Conservation (phyloP, 2,797 vertebrate species). For the Myoxocephalus aenaeus region DNA sequence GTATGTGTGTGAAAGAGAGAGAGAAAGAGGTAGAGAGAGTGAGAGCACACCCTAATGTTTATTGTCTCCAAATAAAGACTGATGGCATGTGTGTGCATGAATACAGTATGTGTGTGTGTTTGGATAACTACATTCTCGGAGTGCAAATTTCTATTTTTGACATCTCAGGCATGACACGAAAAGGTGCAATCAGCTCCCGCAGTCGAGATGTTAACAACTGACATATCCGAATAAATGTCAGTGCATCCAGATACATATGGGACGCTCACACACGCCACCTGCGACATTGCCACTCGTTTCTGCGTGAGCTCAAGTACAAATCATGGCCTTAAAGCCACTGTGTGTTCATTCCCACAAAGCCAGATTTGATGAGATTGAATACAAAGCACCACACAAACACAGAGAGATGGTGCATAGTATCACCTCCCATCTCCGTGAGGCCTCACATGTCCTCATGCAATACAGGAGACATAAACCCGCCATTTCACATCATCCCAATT, state of each 20-base stretch:
- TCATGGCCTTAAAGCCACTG: conserved; percentile 1
- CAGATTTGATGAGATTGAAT: conserved; percentile 40
- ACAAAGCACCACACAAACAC: conserved; percentile 3
- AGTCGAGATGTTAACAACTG: conserved; percentile 10
- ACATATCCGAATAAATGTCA: conserved; percentile 34
- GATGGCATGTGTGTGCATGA: conserved; percentile 22
- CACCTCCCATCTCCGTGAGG: neutral
- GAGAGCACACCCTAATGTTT: conserved; percentile 71
- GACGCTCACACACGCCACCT: neutral
- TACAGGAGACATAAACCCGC: neutral
- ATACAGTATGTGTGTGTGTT: conserved; percentile 3
- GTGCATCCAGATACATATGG: neutral
- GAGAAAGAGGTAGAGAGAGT: conserved; percentile 37
- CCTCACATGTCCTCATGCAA: neutral
- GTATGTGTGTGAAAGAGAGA: conserved; percentile 24
- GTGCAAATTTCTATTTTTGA: neutral
- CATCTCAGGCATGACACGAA: conserved; percentile 8
- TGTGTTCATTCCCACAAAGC: conserved; percentile 1
- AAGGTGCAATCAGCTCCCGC: conserved; percentile 8
- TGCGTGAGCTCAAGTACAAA: no score
- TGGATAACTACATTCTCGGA: neutral
- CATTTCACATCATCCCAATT: conserved; percentile 5
- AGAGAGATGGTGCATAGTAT: conserved; percentile 2
- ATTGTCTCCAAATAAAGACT: conserved; percentile 74
- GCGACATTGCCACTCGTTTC: no score